Conservation (phyloP, 2,113 vertebrate species). For the Chlorodrepanis virens region DNA sequence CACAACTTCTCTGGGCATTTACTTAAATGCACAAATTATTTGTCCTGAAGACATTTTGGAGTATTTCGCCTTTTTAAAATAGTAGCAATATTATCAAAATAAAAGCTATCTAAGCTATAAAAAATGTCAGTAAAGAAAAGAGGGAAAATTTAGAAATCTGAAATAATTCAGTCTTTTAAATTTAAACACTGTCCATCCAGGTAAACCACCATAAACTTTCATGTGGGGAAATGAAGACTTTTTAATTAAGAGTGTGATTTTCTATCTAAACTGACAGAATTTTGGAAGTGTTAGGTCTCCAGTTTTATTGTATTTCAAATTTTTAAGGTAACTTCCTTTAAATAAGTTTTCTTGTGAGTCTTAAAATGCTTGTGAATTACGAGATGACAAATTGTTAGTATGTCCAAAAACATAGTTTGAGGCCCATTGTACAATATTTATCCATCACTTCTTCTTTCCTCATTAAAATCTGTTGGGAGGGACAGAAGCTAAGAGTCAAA, state of each 20-base stretch:
- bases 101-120: background rate
- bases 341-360: background rate
- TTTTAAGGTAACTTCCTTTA: background rate
- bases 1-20: background rate
- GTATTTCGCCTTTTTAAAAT: background rate
- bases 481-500: background rate
- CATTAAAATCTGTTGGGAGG: background rate
- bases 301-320: background rate
- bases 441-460: background rate
- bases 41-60: background rate
- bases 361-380: background rate
- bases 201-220: background rate
- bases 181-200: background rate
- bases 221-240: background rate
- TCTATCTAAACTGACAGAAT: background rate
- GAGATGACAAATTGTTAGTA: background rate
- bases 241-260: background rate
- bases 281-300: background rate
- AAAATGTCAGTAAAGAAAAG: background rate
- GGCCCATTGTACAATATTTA: rapidly evolving
- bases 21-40: background rate
- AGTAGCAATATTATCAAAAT: background rate
- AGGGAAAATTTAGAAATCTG: background rate
- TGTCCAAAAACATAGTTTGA: background rate
- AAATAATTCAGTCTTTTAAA: background rate